Percentiles rank a stretch among this genome's conserved stretches.
Conservation (phyloP, 1,140 invertebrate genomes). For the Polypedilum pembai region DNA sequence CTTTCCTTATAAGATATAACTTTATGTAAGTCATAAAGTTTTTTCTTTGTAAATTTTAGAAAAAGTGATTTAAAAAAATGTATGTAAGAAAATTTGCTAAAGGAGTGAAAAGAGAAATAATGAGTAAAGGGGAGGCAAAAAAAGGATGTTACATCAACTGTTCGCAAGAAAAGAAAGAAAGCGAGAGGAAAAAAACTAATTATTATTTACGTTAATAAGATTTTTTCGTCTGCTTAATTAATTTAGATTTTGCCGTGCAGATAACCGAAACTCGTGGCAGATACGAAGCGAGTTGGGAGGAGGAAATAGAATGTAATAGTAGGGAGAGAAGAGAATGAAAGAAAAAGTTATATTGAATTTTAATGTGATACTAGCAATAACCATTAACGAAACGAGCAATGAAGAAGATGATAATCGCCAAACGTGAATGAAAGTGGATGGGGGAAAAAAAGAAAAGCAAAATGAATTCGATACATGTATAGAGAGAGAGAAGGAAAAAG, state of each 20-base stretch:
- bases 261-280: conserved; percentile 1
- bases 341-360: conserved; percentile 26
- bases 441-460: not conserved
- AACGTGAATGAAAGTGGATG: not conserved
- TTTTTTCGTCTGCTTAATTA: conserved; percentile 28
- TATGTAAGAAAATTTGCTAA: too few relatives aligned
- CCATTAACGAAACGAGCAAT: conserved; percentile 26
- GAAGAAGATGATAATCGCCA: conserved; percentile 21
- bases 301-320: not conserved
- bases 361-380: conserved; percentile 26
- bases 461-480: too few relatives aligned
- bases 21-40: too few relatives aligned
- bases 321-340: not conserved
- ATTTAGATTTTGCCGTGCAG: conserved; percentile 17
- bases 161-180: conserved; percentile 6
- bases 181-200: conserved; percentile 21
- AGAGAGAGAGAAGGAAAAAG: not conserved
- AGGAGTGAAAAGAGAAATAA: not conserved
- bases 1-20: too few relatives aligned
- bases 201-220: conserved; percentile 28
- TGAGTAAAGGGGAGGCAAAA: conserved; percentile 4
- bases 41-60: too few relatives aligned
- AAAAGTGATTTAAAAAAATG: too few relatives aligned
- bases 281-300: not conserved
- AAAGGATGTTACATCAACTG: conserved; percentile 19